phyloP scores from a whole-genome alignment of 2,797 vertebrate species.

The Aphelocoma californica region DNA sequence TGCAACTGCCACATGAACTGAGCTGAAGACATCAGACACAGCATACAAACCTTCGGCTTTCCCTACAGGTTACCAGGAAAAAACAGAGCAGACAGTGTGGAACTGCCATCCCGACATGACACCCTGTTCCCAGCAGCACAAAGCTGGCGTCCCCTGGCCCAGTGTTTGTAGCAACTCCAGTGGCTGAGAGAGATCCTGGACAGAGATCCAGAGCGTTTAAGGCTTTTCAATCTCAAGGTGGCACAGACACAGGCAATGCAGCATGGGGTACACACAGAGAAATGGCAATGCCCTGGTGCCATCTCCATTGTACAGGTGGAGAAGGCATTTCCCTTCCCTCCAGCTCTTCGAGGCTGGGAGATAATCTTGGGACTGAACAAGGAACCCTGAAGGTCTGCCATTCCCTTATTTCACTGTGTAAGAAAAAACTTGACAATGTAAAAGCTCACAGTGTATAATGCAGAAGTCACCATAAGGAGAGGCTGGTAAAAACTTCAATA shows the following conservation, averaged over 20 bases:
- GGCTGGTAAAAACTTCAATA: background rate
- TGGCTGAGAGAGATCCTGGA: background rate
- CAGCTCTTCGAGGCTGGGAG: background rate
- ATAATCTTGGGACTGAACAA: background rate
- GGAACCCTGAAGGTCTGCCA: background rate
- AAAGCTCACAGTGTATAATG: background rate
- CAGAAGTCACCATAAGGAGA: background rate
- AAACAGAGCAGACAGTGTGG: background rate
- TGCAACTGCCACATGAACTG: background rate
- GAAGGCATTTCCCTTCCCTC: background rate
- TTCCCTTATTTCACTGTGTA: background rate
- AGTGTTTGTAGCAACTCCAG: background rate
- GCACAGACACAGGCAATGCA: background rate
- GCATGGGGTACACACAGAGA: background rate
- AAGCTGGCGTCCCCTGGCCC: background rate
- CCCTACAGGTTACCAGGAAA: background rate
- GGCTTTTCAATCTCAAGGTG: background rate
- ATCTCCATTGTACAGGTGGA: background rate
- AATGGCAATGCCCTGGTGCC: accelerated
- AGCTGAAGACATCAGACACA: background rate
- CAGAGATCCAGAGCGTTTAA: accelerated
- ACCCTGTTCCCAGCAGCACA: background rate
- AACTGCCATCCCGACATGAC: background rate
- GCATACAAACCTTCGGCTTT: background rate
- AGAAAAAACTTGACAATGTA: background rate